These are phyloP conservation scores for Sebastes reedi DNA, from an alignment of 2,797 vertebrate genomes.

Conservation along the genomic window DNA sequence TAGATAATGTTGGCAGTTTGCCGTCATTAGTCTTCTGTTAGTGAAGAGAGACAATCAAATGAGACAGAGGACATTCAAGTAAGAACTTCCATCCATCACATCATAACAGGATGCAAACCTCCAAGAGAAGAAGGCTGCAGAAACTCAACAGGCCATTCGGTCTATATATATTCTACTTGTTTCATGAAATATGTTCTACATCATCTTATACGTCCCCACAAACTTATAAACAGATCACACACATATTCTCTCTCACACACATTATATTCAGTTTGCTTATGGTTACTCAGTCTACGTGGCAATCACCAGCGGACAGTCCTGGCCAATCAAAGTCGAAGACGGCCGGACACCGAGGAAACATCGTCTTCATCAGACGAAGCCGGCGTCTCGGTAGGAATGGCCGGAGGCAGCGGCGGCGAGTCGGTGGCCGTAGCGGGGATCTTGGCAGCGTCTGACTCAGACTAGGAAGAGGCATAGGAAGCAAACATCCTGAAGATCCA, in stretches of 20 bases:
- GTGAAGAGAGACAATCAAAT: background rate
- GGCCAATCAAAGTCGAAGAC: too few relatives aligned
- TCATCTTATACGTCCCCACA: too few relatives aligned
- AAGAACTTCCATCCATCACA: background rate
- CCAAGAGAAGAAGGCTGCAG: background rate
- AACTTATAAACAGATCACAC: background rate
- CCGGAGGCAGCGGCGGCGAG: too few relatives aligned
- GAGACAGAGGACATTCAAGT: background rate
- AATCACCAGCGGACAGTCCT: too few relatives aligned
- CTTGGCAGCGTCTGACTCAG: too few relatives aligned
- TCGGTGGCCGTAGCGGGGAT: too few relatives aligned
- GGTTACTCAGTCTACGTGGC: background rate
- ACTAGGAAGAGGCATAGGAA: too few relatives aligned
- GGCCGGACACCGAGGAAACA: too few relatives aligned
- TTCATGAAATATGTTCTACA: background rate
- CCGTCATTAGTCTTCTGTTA: slow-evolving; percentile 1
- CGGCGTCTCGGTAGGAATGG: too few relatives aligned
- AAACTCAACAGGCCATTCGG: background rate
- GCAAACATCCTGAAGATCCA: too few relatives aligned
- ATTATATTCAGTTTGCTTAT: background rate
- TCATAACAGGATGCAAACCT: background rate
- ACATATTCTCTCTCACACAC: background rate
- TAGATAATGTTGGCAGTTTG: background rate
- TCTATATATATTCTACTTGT: background rate
- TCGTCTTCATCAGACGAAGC: too few relatives aligned